A percentile compares a stretch with the other conserved stretches of the same genome.
phyloP scores from a whole-genome alignment of 53 echinoderm and acorn worm genomes.

The Temnopleurus reevesii region DNA sequence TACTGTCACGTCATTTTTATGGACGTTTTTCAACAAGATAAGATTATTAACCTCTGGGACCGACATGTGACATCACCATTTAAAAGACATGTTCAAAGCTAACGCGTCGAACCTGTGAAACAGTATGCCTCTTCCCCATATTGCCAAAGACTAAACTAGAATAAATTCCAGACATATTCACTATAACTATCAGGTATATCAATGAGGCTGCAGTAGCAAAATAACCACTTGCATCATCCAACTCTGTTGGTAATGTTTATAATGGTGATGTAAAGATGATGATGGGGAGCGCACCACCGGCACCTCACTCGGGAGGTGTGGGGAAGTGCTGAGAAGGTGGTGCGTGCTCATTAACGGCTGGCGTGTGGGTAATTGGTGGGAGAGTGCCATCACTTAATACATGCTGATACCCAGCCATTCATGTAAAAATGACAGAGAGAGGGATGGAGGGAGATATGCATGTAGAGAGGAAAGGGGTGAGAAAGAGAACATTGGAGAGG shows the following conservation, averaged over 20 bases:
- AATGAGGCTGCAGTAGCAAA: too few relatives aligned
- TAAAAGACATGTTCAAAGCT: too few relatives aligned
- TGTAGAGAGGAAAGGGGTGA: neutral
- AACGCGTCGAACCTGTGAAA: too few relatives aligned
- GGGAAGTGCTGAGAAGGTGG: slow-evolving; percentile 50
- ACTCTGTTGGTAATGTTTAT: slow-evolving; percentile 37
- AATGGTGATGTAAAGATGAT: neutral
- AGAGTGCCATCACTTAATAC: slow-evolving; percentile 28
- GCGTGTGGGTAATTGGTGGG: slow-evolving; percentile 45
- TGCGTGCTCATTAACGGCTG: slow-evolving; percentile 29
- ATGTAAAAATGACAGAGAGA: neutral
- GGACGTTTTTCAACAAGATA: too few relatives aligned
- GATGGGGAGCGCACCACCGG: neutral
- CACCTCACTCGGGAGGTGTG: slow-evolving; percentile 17
- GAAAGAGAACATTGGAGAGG: too few relatives aligned
- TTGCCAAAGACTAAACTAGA: too few relatives aligned
- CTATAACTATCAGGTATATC: too few relatives aligned
- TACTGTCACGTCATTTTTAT: too few relatives aligned
- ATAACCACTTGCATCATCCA: neutral
- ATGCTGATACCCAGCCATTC: slow-evolving; percentile 6
- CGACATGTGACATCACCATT: too few relatives aligned
- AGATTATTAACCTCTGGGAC: too few relatives aligned
- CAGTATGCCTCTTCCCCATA: too few relatives aligned
- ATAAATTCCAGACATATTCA: too few relatives aligned
- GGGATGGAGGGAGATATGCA: neutral